Percentiles rank a stretch among this genome's conserved stretches.
Conservation (phyloP, 2,113 vertebrate genomes). For the Colossoma macropomum region DNA sequence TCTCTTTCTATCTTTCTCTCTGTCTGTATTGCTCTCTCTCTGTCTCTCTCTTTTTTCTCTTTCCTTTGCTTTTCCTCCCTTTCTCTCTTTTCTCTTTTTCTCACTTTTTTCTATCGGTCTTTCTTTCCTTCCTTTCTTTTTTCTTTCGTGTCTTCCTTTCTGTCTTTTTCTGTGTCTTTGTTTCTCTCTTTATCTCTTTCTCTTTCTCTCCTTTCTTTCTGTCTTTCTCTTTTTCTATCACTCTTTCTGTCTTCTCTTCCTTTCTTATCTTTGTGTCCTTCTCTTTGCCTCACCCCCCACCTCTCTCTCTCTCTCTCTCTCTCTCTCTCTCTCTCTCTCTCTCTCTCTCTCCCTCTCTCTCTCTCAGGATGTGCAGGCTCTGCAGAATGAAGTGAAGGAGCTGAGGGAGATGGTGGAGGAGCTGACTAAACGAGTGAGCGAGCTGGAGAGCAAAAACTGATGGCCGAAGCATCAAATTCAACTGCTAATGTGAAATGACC, state of each 20-base stretch:
- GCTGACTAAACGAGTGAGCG: slow-evolving; percentile 77
- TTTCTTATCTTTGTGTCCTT: slow-evolving; percentile 36
- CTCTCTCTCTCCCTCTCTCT: slow-evolving; percentile 11
- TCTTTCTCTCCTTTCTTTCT: no score
- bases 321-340: neutral
- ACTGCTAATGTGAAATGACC: slow-evolving; percentile 19
- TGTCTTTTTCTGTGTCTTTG: no score
- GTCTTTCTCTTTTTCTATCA: no score
- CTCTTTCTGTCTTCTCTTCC: neutral
- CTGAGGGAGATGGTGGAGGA: slow-evolving; percentile 78
- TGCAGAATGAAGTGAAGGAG: slow-evolving; percentile 81
- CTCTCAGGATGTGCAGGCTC: slow-evolving; percentile 75
- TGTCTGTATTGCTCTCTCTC: no score
- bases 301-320: neutral
- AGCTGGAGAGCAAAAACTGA: slow-evolving; percentile 79
- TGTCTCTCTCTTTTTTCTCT: no score
- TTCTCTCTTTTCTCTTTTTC: no score
- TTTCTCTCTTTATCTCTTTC: no score
- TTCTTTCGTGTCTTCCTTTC: no score
- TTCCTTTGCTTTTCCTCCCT: neutral
- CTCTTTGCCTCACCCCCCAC: neutral
- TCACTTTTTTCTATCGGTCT: no score
- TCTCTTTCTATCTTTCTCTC: no score
- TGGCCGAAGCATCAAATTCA: slow-evolving; percentile 10
- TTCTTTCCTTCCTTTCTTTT: no score